Conservation (phyloP, 2,888 invertebrate species). For the Physocephala rufipes region DNA sequence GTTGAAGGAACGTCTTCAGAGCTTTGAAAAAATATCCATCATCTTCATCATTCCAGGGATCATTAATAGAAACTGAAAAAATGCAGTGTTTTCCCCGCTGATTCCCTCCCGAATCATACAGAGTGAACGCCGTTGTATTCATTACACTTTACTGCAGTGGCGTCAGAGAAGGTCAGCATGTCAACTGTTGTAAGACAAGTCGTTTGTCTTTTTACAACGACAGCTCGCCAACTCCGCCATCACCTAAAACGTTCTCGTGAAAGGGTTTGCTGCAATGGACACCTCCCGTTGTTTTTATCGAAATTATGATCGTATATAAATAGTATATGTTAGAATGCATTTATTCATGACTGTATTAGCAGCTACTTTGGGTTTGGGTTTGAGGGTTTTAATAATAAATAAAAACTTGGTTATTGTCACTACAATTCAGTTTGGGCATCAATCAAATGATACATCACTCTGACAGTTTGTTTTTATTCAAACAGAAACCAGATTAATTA, state of each 20-base stretch:
- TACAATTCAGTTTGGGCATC: not conserved
- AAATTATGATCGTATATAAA: not conserved
- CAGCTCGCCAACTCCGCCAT: slow-evolving; percentile 9
- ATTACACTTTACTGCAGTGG: not conserved
- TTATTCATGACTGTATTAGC: not conserved
- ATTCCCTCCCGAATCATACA: not conserved
- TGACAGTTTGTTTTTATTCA: not conserved
- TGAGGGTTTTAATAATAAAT: not conserved
- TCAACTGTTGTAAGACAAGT: slow-evolving; percentile 32
- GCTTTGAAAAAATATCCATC: slow-evolving; percentile 24
- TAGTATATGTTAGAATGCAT: not conserved
- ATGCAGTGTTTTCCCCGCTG: too few relatives aligned
- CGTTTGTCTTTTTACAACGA: slow-evolving; percentile 34
- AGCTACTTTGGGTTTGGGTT: not conserved
- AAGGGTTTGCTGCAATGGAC: not conserved
- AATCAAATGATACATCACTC: not conserved
- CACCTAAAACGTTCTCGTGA: not conserved
- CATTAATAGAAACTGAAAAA: not conserved
- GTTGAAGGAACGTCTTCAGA: not conserved
- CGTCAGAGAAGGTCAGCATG: not conserved
- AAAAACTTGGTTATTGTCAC: not conserved
- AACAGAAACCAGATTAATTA: not conserved
- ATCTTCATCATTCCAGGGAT: slow-evolving; percentile 16
- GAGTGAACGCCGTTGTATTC: not conserved
- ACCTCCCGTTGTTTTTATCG: not conserved